phyloP scores from a whole-genome alignment of 2,113 vertebrate genomes.

The Phalacrocorax pelagicus region DNA sequence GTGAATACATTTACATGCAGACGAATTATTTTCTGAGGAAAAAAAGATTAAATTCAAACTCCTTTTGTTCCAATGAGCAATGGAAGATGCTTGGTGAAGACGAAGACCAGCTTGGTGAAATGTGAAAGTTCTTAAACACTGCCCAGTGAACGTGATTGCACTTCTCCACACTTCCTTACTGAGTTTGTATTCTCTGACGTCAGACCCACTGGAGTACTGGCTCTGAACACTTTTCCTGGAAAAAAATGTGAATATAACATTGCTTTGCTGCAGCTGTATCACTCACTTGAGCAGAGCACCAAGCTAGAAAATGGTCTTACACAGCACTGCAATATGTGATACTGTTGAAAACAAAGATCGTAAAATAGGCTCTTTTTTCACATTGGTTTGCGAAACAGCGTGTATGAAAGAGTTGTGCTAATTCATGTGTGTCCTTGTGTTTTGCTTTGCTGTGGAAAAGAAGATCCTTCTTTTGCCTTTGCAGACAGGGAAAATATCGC shows the following conservation, averaged over 20 bases:
- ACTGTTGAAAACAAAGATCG: neutral
- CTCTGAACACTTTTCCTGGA: neutral
- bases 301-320: neutral
- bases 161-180: neutral
- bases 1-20: neutral
- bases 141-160: neutral
- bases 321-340: neutral
- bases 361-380: neutral
- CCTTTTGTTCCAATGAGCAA: neutral
- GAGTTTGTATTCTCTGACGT: neutral
- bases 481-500: accelerated
- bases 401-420: neutral
- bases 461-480: neutral
- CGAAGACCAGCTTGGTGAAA: neutral
- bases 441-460: neutral
- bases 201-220: neutral
- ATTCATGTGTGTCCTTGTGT: neutral
- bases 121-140: neutral
- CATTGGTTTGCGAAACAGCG: neutral
- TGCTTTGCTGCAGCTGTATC: neutral
- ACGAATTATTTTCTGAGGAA: neutral
- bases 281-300: neutral
- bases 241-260: neutral
- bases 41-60: no score
- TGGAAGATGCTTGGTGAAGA: neutral